Conservation (phyloP, 1,140 invertebrate species). For the Papilio dardanus region DNA sequence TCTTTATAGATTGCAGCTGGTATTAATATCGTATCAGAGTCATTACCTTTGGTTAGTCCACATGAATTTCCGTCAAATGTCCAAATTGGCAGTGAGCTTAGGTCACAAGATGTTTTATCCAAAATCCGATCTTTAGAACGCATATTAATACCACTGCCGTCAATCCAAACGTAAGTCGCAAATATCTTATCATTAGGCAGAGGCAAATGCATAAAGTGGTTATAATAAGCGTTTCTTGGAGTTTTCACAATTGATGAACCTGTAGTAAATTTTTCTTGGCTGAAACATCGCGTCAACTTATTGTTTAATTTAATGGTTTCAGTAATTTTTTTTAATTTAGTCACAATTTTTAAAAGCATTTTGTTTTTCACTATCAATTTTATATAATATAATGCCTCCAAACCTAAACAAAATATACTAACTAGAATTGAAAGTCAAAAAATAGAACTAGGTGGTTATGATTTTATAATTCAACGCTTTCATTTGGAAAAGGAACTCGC, state of each 20-base stretch:
- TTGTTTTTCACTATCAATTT: neutral
- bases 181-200: constrained; percentile 87
- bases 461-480: neutral
- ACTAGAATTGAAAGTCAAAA: neutral
- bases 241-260: constrained; percentile 45
- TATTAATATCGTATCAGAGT: constrained; percentile 86
- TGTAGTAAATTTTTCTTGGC: constrained; percentile 51
- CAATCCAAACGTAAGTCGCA: constrained; percentile 95
- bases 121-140: constrained; percentile 91
- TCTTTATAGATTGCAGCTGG: constrained; percentile 96
- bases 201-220: constrained; percentile 86
- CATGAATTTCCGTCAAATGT: constrained; percentile 97
- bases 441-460: neutral
- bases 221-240: constrained; percentile 76
- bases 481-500: neutral
- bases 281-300: constrained; percentile 32
- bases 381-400: neutral
- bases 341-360: neutral
- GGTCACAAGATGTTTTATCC: constrained; percentile 85
- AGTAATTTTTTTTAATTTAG: neutral
- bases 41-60: constrained; percentile 88
- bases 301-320: neutral
- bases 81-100: constrained; percentile 94
- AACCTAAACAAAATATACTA: neutral
- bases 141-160: constrained; percentile 92